Evolutionary conservation across 2,797 vertebrate genomes (phyloP), one percentile per base, ranked within the genome.

Genomic region (Sebastes taczanowskii): DNA sequence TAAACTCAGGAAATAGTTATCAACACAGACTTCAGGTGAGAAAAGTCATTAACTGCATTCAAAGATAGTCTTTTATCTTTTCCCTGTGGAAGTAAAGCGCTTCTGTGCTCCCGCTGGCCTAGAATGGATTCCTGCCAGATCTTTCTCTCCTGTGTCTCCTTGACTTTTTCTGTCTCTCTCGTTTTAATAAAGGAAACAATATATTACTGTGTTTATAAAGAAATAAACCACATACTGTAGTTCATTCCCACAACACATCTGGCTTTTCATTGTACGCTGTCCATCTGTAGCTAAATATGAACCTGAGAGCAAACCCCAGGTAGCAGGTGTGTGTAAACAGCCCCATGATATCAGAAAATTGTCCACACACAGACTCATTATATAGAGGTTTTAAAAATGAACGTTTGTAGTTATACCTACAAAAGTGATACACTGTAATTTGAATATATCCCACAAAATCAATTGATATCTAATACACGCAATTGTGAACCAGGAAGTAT

Each of bases 1-100:
- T 70, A 60, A 82, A 83, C 29, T 77, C 64, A 56, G 42, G 62
- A 34, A 77, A 76, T 25, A 69, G 83, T 78, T 73, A 66, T 86
- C 64, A 74, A 77, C 59, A 71, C 60, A 62, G 74, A 71, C 79
- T 81, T 62, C 62, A 85, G 82, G 82, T 85, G 63, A 84, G 72
- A 78, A 67, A 85, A 87, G 81, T 88, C 79, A 86, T 88, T 88
- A 82, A 68, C 74, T 71, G 67, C 32, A 59, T 83, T 86, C 80
- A 87, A 30, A 89, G 79, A 77, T 74, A 61, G 76, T 75, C 79
- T 84, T 87, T 89, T 86, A 81, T 88, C 76, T 78, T 63, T 22
- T 81, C 66, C 56, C 74, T 30, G 23, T 58, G 81, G 84, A 85
- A 71, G 60, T 61, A 81, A 76, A 88, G 60, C 1, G 22, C 63